Evolutionary conservation across 2,113 vertebrate genomes (phyloP), one percentile per base, ranked within the genome.

Genomic region (Dipodomys merriami): DNA sequence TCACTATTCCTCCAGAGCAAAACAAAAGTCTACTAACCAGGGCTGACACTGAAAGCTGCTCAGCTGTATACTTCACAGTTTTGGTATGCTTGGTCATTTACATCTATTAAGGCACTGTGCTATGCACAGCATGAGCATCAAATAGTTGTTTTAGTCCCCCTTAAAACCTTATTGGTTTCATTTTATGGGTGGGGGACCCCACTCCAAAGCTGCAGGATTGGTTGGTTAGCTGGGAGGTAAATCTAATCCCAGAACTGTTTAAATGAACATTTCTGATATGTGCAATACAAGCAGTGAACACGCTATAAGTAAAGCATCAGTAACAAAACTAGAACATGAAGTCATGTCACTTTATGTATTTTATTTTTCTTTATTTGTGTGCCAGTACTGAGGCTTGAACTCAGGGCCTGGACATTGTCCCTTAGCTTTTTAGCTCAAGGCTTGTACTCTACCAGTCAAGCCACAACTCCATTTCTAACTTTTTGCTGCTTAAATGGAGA

Each of bases 271-370:
- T 29, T 23, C 72, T 39, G 33, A 46, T 67, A 67, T 78, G 72
- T 78, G n/a, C 39, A 72, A 44, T n/a, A 65, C 44, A 62, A 46
- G 30, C 30, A 84, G 60, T 30, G 64, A 78, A 74, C 67, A 19
- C 30, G 29, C 72, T 67, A 39, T 35, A 86, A 83, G 79, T 89
- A 83, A 90, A 65, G 67, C 23, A 74, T 22, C 91, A 93, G 22
- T 33, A 90, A 67, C 83, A 83, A 84, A 90, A 83, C 1, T 29
- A 29, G 18, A 25, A 76, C 53, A 35, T 33, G 16, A 60, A 82
- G 13, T 62, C 22, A 10, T 16, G 67, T 19, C 35, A 27, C 27
- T 78, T 60, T 81, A 25, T 64, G 11, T 25, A 64, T 64, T 64
- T 64, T 64, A 64, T 64, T 64, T 20, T 57, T 57, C 11, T 64